Evolutionary conservation across 2,113 vertebrate species (phyloP).

Genomic region (Ranitomeya variabilis): DNA sequence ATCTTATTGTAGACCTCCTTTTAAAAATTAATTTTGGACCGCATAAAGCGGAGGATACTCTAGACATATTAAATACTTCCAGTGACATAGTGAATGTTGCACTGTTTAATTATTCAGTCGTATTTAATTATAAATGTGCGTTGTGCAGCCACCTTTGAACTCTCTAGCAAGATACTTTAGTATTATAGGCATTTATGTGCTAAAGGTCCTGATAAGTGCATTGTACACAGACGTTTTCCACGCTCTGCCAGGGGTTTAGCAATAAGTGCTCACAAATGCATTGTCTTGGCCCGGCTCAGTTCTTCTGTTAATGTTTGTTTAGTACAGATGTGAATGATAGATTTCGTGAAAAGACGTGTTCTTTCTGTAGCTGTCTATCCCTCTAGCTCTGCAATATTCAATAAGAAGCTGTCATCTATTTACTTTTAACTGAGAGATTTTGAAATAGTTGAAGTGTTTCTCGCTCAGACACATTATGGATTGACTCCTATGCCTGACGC

Average conservation of each 20-base stretch:
- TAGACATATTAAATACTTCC: conserved; percentile 53
- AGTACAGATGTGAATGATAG: conserved; percentile 28
- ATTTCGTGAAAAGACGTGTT: conserved; percentile 30
- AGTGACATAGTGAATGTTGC: conserved; percentile 37
- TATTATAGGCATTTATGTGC: conserved; percentile 39
- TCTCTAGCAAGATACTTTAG: conserved; percentile 46
- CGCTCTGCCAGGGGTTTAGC: neutral
- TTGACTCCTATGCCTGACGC: conserved; percentile 31
- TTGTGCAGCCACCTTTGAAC: conserved; percentile 55
- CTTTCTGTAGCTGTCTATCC: conserved; percentile 20
- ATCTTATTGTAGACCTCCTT: conserved; percentile 54
- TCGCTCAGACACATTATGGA: conserved; percentile 44
- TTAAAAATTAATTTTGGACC: conserved; percentile 35
- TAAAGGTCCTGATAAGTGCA: conserved; percentile 47
- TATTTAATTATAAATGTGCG: conserved; percentile 53
- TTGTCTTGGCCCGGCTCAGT: conserved; percentile 19
- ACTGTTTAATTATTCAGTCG: conserved; percentile 58
- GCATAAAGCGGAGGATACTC: conserved; percentile 39
- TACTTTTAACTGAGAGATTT: conserved; percentile 41
- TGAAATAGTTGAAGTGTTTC: conserved; percentile 33
- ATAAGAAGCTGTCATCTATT: conserved; percentile 47
- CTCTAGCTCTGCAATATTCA: conserved; percentile 44
- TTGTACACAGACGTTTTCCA: conserved; percentile 20
- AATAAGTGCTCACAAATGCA: conserved; percentile 34
- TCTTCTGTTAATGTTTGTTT: conserved; percentile 17